These are phyloP conservation scores for Agonopterix arenella DNA, from an alignment of 2,888 invertebrate genomes.

Conservation along the genomic window DNA sequence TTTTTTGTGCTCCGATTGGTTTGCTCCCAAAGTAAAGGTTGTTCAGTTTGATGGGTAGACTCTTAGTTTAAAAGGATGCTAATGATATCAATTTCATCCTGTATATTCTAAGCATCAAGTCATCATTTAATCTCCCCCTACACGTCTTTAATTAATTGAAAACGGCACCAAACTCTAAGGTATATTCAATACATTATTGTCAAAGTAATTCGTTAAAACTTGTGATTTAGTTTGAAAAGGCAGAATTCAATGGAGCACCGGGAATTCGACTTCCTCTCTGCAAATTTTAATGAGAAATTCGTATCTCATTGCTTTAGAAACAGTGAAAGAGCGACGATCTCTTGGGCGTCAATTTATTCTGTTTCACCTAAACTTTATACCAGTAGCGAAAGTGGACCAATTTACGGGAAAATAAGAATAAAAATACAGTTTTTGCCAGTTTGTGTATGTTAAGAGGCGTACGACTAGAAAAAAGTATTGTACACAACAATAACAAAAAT, in stretches of 20 bases:
- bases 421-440: too few relatives aligned
- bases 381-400: too few relatives aligned
- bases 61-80: too few relatives aligned
- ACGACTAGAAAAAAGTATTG: too few relatives aligned
- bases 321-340: constrained; percentile 47
- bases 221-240: constrained; percentile 67
- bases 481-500: too few relatives aligned
- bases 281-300: constrained; percentile 73
- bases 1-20: too few relatives aligned
- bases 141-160: constrained; percentile 9
- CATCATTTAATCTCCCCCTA: background rate
- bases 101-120: too few relatives aligned
- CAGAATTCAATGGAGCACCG: constrained; percentile 56
- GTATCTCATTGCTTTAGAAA: constrained; percentile 62
- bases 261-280: constrained; percentile 51
- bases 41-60: too few relatives aligned
- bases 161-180: constrained; percentile 1
- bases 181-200: constrained; percentile 52
- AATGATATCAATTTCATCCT: too few relatives aligned
- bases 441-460: too few relatives aligned
- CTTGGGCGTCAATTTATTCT: constrained; percentile 54
- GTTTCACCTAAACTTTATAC: constrained; percentile 39
- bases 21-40: too few relatives aligned
- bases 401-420: too few relatives aligned
- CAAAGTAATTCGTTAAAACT: constrained; percentile 62